These are phyloP conservation scores for Eclectus roratus DNA, from an alignment of 2,113 vertebrate genomes.

Conservation along the genomic window DNA sequence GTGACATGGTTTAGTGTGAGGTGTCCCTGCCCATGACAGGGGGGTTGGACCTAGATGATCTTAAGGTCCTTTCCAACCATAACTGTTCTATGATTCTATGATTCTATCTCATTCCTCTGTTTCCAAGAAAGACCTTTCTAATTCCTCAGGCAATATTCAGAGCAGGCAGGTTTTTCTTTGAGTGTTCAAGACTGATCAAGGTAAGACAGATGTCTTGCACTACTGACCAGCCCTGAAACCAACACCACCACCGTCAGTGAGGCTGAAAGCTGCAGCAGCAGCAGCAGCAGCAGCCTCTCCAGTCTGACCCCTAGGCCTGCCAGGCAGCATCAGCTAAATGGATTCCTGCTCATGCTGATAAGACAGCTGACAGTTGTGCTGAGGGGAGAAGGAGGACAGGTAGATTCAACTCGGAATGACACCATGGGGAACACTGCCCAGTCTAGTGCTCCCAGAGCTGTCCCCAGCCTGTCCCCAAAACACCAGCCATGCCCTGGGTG, in stretches of 20 bases:
- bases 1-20: no score
- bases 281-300: neutral
- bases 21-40: no score
- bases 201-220: neutral
- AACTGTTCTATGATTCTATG: neutral
- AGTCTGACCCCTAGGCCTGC: neutral
- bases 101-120: constrained; percentile 58
- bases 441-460: neutral
- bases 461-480: neutral
- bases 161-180: constrained; percentile 54
- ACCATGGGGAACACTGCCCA: neutral
- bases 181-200: constrained; percentile 43
- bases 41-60: neutral
- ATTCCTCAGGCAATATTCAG: constrained; percentile 65
- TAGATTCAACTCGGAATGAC: neutral
- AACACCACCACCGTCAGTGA: neutral
- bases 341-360: neutral
- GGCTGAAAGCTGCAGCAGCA: neutral
- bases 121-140: constrained; percentile 54
- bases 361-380: neutral
- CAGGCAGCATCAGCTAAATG: constrained; percentile 20
- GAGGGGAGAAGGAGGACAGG: neutral
- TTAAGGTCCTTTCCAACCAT: no score
- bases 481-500: neutral
- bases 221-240: neutral